phyloP scores from a whole-genome alignment of 1,140 invertebrate species.

The Drosophila navojoa region DNA sequence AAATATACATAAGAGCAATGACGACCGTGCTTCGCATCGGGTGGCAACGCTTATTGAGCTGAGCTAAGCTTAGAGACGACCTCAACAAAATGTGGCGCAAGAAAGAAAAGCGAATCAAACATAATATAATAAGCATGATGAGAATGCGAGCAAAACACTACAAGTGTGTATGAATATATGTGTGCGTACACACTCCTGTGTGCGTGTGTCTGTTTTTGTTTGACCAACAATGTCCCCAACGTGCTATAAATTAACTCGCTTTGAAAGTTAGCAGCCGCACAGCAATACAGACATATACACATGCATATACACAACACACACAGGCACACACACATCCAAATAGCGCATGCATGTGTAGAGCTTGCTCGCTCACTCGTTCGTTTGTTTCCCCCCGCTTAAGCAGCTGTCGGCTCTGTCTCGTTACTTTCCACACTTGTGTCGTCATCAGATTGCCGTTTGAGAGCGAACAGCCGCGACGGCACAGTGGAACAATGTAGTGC shows the following conservation, averaged over 20 bases:
- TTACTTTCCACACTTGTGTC: constrained; percentile 81
- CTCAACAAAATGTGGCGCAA: constrained; percentile 37
- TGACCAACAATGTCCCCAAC: constrained; percentile 59
- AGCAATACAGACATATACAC: constrained; percentile 17
- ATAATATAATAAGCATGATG: constrained; percentile 61
- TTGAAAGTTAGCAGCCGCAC: constrained; percentile 72
- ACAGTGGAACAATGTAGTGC: constrained; percentile 48
- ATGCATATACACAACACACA: not conserved
- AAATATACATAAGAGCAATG: not conserved
- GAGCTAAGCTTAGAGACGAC: constrained; percentile 34
- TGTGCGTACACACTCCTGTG: constrained; percentile 16
- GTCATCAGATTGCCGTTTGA: constrained; percentile 72
- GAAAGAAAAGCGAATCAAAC: constrained; percentile 61
- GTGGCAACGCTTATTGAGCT: constrained; percentile 52
- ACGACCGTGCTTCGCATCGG: constrained; percentile 16
- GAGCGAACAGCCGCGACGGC: constrained; percentile 34
- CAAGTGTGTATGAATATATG: constrained; percentile 8
- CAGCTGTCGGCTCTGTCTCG: constrained; percentile 71
- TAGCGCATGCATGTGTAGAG: not conserved
- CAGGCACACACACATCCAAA: not conserved
- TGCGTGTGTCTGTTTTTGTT: constrained; percentile 38
- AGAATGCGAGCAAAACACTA: constrained; percentile 48
- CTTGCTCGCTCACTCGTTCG: constrained; percentile 55
- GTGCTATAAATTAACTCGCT: constrained; percentile 77
- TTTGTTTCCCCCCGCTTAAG: constrained; percentile 37